Conservation (phyloP, 2,888 invertebrate genomes). For the Anagyrus pseudococci region DNA sequence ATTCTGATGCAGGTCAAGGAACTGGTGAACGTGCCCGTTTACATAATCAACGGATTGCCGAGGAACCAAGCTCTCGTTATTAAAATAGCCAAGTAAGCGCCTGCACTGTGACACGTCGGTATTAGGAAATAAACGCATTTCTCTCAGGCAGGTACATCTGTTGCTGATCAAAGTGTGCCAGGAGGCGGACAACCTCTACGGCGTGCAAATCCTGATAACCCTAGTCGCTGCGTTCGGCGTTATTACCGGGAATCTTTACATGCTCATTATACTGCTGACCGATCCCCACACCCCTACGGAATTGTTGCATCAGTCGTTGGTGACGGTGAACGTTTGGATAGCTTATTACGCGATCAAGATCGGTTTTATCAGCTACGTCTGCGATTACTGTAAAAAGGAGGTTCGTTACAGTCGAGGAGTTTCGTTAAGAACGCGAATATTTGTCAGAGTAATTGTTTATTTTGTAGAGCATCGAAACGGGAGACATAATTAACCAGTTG, state of each 20-base stretch:
- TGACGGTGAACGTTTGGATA: neutral
- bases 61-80: neutral
- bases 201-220: slow-evolving; percentile 13
- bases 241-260: slow-evolving; percentile 20
- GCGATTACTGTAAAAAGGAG: slow-evolving; percentile 13
- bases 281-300: neutral
- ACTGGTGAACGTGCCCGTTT: neutral
- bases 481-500: slow-evolving; percentile 48
- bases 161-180: slow-evolving; percentile 7
- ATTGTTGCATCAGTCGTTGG: neutral
- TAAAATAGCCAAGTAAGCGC: slow-evolving; percentile 4
- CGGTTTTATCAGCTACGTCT: neutral
- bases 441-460: neutral
- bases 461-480: slow-evolving; percentile 45
- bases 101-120: neutral
- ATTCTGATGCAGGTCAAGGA: neutral
- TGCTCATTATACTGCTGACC: too few relatives aligned
- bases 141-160: slow-evolving; percentile 18
- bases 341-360: slow-evolving; percentile 13
- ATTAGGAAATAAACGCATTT: neutral
- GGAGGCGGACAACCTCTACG: slow-evolving; percentile 7
- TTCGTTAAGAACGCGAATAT: neutral
- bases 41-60: neutral
- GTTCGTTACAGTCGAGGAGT: neutral
- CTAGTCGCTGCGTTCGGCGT: slow-evolving; percentile 16